Base-by-base conservation (phyloP, 2,113 vertebrate species). In the Prinia subflava region DNA sequence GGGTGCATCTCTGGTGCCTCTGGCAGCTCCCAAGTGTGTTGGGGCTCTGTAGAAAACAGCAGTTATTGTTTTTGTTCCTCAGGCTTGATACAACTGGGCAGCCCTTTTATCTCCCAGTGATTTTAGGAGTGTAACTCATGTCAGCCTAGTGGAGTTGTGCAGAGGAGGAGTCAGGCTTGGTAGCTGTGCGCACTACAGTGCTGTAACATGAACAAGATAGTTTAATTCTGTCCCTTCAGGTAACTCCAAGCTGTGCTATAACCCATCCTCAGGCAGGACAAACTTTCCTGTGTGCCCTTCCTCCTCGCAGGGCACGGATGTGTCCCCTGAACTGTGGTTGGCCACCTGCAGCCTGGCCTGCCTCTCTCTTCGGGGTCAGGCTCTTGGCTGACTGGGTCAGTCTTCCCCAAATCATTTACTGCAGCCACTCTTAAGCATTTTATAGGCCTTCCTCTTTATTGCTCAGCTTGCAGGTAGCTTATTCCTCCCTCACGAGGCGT, bases 271-370 rank as follows among this genome's bases (percentile, higher is more conserved):
- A 17, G 69, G 31, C 24, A 47, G 21, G 15, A 41, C 44, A 52
- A 19, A 12, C 0, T 44, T 19, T 44, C 37, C 67, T 39, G 50
- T 19, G 7, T 30, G 4, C 31, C 81, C 23, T 68, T 50, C 31
- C 7, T 87, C n/a, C 53, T 55, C 0, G 0, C 74, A 20, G 53
- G 57, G 39, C 24, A 19, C 5, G 0, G 73, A 31, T 6, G n/a
- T 21, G 41, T 83, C 41, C 52, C 64, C 44, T 7, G 41, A 20
- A 1, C 11, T 18, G 67, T 3, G 4, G 21, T 37, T 39, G 63
- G 28, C 41, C 53, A 37, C 31, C 63, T 42, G 47, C 63, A 83
- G 44, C 90, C 35, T 39, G 60, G 44, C 24, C 31, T 27, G 30
- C 37, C n/a, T 53, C 47, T 46, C 56, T 35, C 46, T 42, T 24